A percentile compares a stretch with the other conserved stretches of the same genome.
Conservation (phyloP, 2,797 vertebrate genomes). For the Sebastes aleutianus region DNA sequence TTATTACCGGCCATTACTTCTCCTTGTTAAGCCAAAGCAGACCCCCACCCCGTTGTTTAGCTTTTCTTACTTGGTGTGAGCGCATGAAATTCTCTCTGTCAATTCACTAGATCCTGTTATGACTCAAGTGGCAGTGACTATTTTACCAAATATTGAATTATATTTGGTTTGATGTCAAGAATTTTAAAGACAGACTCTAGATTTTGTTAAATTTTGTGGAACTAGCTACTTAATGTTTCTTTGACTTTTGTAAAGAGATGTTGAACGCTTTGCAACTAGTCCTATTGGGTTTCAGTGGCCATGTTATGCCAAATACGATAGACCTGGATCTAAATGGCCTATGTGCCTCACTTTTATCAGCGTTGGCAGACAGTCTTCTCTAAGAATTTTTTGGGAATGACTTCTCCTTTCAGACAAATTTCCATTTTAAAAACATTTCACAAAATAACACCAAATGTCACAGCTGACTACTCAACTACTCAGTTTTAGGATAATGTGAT, state of each 20-base stretch:
- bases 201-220: background rate
- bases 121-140: background rate
- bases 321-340: background rate
- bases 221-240: background rate
- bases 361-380: background rate
- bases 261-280: background rate
- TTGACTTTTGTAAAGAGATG: background rate
- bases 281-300: background rate
- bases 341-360: background rate
- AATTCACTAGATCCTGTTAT: background rate
- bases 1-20: constrained; percentile 30
- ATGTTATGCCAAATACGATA: background rate
- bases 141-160: background rate
- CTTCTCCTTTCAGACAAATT: background rate
- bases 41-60: background rate
- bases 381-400: background rate
- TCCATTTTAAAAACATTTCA: background rate
- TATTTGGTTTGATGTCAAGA: background rate
- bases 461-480: background rate
- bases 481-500: background rate
- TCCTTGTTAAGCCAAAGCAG: constrained; percentile 5
- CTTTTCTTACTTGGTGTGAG: background rate
- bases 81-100: background rate
- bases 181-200: background rate
- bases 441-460: background rate